These are phyloP conservation scores for Perca flavescens DNA, from an alignment of 2,113 vertebrate genomes.

Conservation along the genomic window DNA sequence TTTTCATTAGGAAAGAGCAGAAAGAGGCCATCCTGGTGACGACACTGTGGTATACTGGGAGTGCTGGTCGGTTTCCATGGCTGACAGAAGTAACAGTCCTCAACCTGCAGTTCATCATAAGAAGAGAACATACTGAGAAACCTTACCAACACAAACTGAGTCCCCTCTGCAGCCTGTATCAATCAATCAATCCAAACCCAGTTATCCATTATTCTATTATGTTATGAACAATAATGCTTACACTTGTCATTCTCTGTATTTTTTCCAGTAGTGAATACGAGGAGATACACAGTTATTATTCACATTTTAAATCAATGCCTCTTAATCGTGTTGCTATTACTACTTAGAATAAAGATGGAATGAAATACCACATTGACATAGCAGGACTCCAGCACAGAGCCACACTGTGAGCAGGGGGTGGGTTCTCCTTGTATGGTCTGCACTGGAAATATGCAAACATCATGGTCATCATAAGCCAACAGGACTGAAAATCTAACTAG, in stretches of 20 bases:
- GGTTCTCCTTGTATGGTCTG: constrained; percentile 54
- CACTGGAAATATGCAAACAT: constrained; percentile 64
- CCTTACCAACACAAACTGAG: background rate
- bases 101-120: constrained; percentile 52
- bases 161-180: background rate
- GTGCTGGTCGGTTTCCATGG: background rate
- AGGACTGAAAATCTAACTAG: background rate
- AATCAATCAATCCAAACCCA: background rate
- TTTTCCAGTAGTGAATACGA: background rate
- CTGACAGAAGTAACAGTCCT: constrained; percentile 79
- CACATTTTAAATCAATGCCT: constrained; percentile 5
- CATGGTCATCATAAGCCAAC: background rate
- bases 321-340: background rate
- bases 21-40: constrained; percentile 63
- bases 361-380: constrained; percentile 72
- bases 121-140: background rate
- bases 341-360: background rate
- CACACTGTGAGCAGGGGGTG: constrained; percentile 69
- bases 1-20: constrained; percentile 47
- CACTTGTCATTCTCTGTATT: background rate
- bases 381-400: constrained; percentile 68
- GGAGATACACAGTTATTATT: constrained; percentile 5
- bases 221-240: constrained; percentile 9
- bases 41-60: background rate
- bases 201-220: constrained; percentile 21